Conservation (phyloP, 2,797 vertebrate species). For the Coranthus polyacanthus region DNA sequence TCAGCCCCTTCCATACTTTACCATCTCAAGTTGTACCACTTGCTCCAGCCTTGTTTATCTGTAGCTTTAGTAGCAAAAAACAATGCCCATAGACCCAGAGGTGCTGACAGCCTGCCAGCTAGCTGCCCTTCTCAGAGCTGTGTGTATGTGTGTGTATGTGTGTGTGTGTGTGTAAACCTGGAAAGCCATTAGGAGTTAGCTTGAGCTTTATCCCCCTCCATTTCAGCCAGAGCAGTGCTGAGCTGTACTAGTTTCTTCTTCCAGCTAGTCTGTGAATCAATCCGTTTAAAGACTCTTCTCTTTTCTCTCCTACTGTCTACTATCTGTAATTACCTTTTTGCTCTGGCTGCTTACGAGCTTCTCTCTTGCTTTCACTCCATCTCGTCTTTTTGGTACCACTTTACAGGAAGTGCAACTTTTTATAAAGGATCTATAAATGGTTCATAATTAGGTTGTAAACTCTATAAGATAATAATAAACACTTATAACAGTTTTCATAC, state of each 20-base stretch:
- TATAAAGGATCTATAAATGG: too few species aligned
- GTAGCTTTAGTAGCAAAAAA: slow-evolving; percentile 37
- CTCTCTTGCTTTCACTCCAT: slow-evolving; percentile 48
- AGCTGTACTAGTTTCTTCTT: slow-evolving; percentile 42
- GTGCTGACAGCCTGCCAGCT: slow-evolving; percentile 61
- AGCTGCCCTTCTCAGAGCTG: slow-evolving; percentile 51
- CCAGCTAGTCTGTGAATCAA: slow-evolving; percentile 71
- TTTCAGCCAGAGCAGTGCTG: slow-evolving; percentile 57
- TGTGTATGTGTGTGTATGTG: slow-evolving; percentile 3
- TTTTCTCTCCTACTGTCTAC: slow-evolving; percentile 40
- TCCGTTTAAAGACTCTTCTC: slow-evolving; percentile 57
- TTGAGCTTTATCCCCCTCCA: slow-evolving; percentile 46
- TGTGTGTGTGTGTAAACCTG: slow-evolving; percentile 45
- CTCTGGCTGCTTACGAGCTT: slow-evolving; percentile 49
- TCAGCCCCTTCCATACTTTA: slow-evolving; percentile 24
- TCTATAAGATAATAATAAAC: too few species aligned
- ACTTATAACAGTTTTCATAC: too few species aligned
- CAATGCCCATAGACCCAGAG: slow-evolving; percentile 43
- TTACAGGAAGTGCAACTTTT: too few species aligned
- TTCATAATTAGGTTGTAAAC: too few species aligned
- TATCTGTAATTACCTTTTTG: slow-evolving; percentile 49
- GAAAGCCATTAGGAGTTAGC: slow-evolving; percentile 63
- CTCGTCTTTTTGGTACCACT: slow-evolving; percentile 26
- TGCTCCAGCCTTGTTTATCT: slow-evolving; percentile 42
- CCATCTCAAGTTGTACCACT: slow-evolving; percentile 50